These are phyloP conservation scores for Aramus guarauna DNA, from an alignment of 2,113 vertebrate species.

Conservation along the genomic window DNA sequence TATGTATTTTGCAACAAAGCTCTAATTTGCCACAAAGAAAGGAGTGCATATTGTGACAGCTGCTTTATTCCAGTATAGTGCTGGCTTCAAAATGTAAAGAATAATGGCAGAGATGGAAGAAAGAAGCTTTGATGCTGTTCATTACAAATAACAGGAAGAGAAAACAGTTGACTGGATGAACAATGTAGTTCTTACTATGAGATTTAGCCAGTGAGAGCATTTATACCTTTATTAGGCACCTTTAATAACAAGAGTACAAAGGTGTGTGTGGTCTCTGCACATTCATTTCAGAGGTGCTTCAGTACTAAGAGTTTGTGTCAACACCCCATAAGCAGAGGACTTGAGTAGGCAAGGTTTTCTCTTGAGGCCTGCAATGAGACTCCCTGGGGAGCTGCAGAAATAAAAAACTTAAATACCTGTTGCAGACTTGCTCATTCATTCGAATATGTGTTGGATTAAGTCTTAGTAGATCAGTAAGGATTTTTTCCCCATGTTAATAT, in stretches of 20 bases:
- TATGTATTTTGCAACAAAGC: neutral
- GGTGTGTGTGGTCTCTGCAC: neutral
- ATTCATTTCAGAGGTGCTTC: neutral
- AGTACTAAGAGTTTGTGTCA: neutral
- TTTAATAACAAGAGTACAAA: neutral
- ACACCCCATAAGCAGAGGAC: neutral
- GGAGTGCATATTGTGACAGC: neutral
- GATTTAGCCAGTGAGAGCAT: neutral
- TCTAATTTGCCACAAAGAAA: neutral
- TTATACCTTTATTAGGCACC: neutral
- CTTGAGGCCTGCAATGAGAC: neutral
- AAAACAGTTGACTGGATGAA: neutral
- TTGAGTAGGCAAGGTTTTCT: neutral
- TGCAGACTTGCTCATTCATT: neutral
- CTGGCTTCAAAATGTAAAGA: neutral
- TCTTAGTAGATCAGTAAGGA: neutral
- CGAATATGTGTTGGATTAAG: neutral
- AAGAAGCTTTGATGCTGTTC: neutral
- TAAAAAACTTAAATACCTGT: neutral
- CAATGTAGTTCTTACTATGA: neutral
- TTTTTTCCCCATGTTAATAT: neutral
- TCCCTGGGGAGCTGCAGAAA: neutral
- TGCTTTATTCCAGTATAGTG: neutral
- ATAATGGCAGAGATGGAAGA: neutral
- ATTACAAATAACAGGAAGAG: neutral